Evolutionary conservation across 2,888 invertebrate genomes (phyloP).

Genomic region (Acholoe squamosa): DNA sequence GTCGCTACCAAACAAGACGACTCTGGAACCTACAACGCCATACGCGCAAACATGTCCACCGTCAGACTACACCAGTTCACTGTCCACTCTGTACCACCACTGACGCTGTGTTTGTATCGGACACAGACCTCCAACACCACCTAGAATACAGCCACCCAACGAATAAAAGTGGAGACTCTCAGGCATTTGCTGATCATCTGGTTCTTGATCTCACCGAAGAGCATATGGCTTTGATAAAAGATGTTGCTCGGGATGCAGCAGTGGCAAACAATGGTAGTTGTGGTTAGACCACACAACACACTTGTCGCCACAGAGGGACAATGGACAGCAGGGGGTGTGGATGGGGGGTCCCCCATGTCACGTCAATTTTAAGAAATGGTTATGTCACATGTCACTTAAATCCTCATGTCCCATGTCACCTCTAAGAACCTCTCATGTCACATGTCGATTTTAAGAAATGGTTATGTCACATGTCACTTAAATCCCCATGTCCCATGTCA

Average conservation of each 20-base stretch:
- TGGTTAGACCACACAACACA: not conserved
- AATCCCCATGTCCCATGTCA: too few relatives aligned
- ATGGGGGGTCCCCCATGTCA: too few relatives aligned
- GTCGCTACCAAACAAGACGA: conserved; percentile 49
- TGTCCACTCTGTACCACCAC: not conserved
- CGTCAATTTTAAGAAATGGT: too few relatives aligned
- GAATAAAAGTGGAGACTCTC: too few relatives aligned
- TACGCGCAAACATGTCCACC: conserved; percentile 26
- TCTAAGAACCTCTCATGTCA: too few relatives aligned
- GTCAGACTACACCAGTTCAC: not conserved
- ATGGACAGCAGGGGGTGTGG: too few relatives aligned
- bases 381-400: too few relatives aligned
- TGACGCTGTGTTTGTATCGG: conserved; percentile 8
- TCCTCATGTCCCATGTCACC: too few relatives aligned
- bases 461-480: too few relatives aligned
- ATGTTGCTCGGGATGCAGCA: not conserved
- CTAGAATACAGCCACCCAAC: not conserved
- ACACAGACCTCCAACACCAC: not conserved
- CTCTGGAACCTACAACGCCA: conserved; percentile 55
- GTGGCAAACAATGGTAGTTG: not conserved
- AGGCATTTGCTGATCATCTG: not conserved
- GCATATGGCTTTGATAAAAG: not conserved
- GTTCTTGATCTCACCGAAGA: not conserved
- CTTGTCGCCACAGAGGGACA: too few relatives aligned
- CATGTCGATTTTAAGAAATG: too few relatives aligned